Conservation (phyloP, 2,888 invertebrate genomes). For the Blastobasis adustella region DNA sequence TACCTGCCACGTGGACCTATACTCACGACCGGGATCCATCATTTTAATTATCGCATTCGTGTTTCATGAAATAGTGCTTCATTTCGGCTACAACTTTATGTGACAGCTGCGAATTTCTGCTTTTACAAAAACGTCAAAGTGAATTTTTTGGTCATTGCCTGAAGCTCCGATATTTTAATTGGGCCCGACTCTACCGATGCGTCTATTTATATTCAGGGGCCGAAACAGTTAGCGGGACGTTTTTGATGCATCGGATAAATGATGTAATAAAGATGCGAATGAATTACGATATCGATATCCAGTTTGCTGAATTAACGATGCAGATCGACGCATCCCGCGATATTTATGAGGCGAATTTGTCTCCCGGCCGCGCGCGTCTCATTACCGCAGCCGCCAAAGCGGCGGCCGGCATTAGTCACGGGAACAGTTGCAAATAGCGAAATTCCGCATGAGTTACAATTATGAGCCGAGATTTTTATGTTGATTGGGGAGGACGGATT, state of each 20-base stretch:
- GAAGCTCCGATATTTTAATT: neutral
- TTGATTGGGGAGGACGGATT: conserved; percentile 33
- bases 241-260: conserved; percentile 10
- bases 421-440: conserved; percentile 62
- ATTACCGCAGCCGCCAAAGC: conserved; percentile 67
- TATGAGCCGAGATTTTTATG: conserved; percentile 30
- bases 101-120: neutral
- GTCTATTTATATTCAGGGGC: neutral
- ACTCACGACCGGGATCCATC: conserved; percentile 25
- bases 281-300: conserved; percentile 60
- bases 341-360: conserved; percentile 71
- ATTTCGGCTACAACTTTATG: conserved; percentile 6
- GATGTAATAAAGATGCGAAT: conserved; percentile 53
- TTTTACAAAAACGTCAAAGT: neutral
- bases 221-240: neutral
- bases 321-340: conserved; percentile 59
- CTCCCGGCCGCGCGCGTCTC: conserved; percentile 52
- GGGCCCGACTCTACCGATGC: neutral
- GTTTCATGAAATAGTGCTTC: conserved; percentile 13
- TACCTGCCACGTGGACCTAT: conserved; percentile 6
- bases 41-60: conserved; percentile 28
- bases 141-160: neutral
- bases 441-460: conserved; percentile 36
- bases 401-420: conserved; percentile 54
- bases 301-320: conserved; percentile 57